These are phyloP conservation scores for Pocillopora grandis DNA, from an alignment of 92 coral and sea anemone species.

Conservation along the genomic window DNA sequence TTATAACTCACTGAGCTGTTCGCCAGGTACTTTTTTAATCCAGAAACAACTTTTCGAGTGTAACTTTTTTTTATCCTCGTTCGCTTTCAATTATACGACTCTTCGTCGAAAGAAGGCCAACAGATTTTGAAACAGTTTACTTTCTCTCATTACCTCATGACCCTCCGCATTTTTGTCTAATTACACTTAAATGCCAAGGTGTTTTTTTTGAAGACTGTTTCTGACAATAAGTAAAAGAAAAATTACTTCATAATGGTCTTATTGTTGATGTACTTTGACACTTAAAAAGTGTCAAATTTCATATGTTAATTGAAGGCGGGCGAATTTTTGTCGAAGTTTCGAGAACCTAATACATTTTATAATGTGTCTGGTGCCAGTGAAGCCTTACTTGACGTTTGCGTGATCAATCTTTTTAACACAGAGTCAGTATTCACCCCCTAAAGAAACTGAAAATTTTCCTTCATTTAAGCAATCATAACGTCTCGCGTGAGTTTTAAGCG, in stretches of 20 bases:
- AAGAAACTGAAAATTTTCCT: neutral
- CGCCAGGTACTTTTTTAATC: neutral
- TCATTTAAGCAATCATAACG: constrained; percentile 24
- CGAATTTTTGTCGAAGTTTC: constrained; percentile 28
- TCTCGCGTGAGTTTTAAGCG: neutral
- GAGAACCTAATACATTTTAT: constrained; percentile 11
- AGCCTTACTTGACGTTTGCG: neutral
- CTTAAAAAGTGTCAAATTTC: constrained; percentile 27
- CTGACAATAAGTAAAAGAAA: constrained; percentile 25
- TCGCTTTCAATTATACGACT: neutral
- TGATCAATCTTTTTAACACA: neutral
- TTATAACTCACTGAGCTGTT: neutral
- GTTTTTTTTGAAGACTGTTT: constrained; percentile 30
- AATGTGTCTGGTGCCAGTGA: constrained; percentile 9
- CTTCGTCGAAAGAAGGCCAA: neutral
- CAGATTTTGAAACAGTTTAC: neutral
- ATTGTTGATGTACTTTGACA: constrained; percentile 4
- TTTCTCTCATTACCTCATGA: neutral
- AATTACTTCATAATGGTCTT: constrained; percentile 12
- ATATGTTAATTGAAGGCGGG: constrained; percentile 21
- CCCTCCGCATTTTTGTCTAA: constrained; percentile 14
- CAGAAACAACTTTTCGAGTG: too few relatives aligned
- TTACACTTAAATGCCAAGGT: neutral
- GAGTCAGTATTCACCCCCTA: neutral
- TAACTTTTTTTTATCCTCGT: neutral